phyloP scores from a whole-genome alignment of 1,140 invertebrate genomes.

The Ceratosolen fusciceps region DNA sequence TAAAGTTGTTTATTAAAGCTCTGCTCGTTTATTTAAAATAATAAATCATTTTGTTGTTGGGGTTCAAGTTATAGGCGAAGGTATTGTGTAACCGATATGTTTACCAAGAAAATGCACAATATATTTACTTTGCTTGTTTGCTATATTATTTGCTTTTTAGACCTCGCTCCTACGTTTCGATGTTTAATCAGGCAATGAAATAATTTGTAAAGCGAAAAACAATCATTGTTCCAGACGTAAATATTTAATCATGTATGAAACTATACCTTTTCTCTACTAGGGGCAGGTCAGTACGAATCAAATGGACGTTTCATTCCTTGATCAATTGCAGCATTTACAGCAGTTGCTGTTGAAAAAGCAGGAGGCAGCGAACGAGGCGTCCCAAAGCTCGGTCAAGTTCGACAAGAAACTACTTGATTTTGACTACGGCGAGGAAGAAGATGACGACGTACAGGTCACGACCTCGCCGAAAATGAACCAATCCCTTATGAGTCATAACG shows the following conservation, averaged over 20 bases:
- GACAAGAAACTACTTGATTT: constrained; percentile 87
- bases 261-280: constrained; percentile 54
- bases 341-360: constrained; percentile 74
- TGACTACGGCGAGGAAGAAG: constrained; percentile 88
- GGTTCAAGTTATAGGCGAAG: no score
- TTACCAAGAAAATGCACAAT: neutral
- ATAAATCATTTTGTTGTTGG: no score
- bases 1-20: no score
- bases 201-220: neutral
- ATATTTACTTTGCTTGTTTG: constrained; percentile 20
- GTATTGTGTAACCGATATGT: no score
- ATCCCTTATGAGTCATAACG: constrained; percentile 55
- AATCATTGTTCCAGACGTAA: neutral
- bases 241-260: constrained; percentile 34
- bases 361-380: constrained; percentile 63
- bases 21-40: no score
- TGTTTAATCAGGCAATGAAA: neutral
- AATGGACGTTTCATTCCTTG: constrained; percentile 68
- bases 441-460: constrained; percentile 75
- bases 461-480: constrained; percentile 60
- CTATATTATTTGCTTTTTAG: constrained; percentile 36
- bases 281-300: constrained; percentile 63
- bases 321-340: constrained; percentile 75
- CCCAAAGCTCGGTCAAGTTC: constrained; percentile 75
- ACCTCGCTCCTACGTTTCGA: constrained; percentile 34